Base-by-base conservation (phyloP, 92 coral and sea anemone genomes). In the Porites divaricata region DNA sequence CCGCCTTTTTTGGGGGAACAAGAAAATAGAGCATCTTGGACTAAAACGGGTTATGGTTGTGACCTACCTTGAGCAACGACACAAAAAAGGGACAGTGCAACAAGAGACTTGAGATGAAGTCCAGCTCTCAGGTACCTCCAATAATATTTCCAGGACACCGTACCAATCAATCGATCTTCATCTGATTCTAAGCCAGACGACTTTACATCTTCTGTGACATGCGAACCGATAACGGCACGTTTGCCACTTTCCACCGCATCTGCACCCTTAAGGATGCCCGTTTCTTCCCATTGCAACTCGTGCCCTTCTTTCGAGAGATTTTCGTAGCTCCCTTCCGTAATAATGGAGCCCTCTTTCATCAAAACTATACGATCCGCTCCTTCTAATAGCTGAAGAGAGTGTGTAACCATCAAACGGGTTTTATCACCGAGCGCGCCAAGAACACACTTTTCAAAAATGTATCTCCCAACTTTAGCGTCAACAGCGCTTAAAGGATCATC, bases 401-500 rank as follows among this genome's bases (percentile, higher is more conserved):
- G 86, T 26, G 86, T 82, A 9, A 48, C 62, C 70, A 82, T 41
- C 58, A 82, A 35, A 25, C 86, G 86, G n/a, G 86, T 82, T 35
- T 82, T 82, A 8, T 59, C 70, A 15, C 49, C 17, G 35, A 82
- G 61, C n/a, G 72, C 15, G 3, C 22, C 69, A 13, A 17, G 25
- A 26, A 82, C 58, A 24, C 86, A 82, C 9, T 28, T 72, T 16
- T 82, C 63, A 54, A 82, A 82, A 41, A 82, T 51, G 9, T 82
- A 68, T 2, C 63, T 49, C 26, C 80, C 81, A 19, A 83, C 87
- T 41, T 72, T 82, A 50, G 78, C 14, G 35, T 82, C 86, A 13
- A 82, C 72, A 15, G 86, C 80, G 73, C 86, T 82, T 45, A 82
- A 17, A 20, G 84, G 76, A 35, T 80, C 84, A 57, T 80, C 84